Evolutionary conservation across 2,113 vertebrate genomes (phyloP), one percentile per base, ranked within the genome.

Genomic region (Blennius ocellaris): DNA sequence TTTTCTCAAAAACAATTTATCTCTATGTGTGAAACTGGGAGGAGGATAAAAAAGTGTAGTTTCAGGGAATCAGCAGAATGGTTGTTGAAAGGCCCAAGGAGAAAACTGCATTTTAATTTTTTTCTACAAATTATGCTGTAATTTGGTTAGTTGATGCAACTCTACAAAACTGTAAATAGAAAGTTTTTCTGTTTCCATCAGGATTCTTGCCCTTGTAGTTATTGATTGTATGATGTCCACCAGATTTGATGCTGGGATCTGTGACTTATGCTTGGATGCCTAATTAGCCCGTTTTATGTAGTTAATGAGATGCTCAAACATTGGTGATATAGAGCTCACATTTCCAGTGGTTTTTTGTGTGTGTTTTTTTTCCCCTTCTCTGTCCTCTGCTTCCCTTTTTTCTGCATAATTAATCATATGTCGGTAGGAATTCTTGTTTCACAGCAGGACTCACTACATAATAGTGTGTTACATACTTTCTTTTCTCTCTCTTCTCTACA

Each of bases 391-490:
- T 41, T 61, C 9, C 45, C 64, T 61, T 74, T 68, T 78, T 89
- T 93, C 93, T 94, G 85, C 94, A 95, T 96, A 95, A 96, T 96
- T 96, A 96, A 96, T 96, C 92, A 94, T 93, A 93, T 93, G 95
- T 94, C 95, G 95, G 90, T 90, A 92, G 93, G 92, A 96, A 94
- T 95, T 96, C 93, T 94, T 95, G 93, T 95, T 95, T 93, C 94
- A 93, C 95, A 93, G 93, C 93, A 95, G 93, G 94, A 95, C 92
- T 93, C 91, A 90, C 96, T 94, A 93, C 92, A 93, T 85, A 94
- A 89, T 92, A 93, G 90, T 93, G 92, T 90, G 94, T 93, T 91
- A 94, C 91, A 93, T 96, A 94, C 95, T 94, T 95, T 94, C 92
- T 83, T 76, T 60, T 81, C 50, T 80, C 92, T 80, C 64, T 83